Base-by-base conservation (phyloP, 2,888 invertebrate genomes). In the Masnerella sp. region DNA sequence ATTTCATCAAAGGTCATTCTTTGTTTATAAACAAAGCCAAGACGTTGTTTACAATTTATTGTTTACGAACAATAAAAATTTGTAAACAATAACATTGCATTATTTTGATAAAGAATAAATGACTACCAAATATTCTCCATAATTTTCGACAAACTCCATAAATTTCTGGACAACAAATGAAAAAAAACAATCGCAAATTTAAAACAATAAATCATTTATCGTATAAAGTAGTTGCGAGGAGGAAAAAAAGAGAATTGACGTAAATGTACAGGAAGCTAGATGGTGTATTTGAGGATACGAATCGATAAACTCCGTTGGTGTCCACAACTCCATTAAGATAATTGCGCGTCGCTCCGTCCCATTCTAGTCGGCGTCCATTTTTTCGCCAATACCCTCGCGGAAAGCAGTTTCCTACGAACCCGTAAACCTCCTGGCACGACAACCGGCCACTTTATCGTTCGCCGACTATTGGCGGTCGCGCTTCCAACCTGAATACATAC, bases 251-350 rank as follows among this genome's bases (percentile, higher is more conserved):
- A 28, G 28, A 7, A 28, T 28, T n/a, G 28, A 28, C 7, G n/a
- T n/a, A n/a, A 7, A n/a, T n/a, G 8, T n/a, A n/a, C 51, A 68
- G 42, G 22, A 49, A 49, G 54, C 72, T 36, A 20, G 22, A 51
- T 64, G 64, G 43, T 62, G 65, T 75, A 65, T 71, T 56, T 52
- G 51, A 67, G 68, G 40, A 61, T 22, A 38, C 43, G 77, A 81
- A 81, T 84, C 85, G 80, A 85, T 85, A 84, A 81, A 80, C 78
- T 80, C 77, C 77, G 71, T 75, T 74, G 75, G 78, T 82, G 81
- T 82, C 79, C 82, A 78, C 80, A 79, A 83, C 80, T 86, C 85
- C 84, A 85, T 86, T 86, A 85, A 83, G 83, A 84, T 86, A 85
- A 85, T 85, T 85, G 84, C 82, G 76, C 72, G 62, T 56, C 36